Conservation (phyloP, 1,140 invertebrate genomes). For the Drosophila varians region DNA sequence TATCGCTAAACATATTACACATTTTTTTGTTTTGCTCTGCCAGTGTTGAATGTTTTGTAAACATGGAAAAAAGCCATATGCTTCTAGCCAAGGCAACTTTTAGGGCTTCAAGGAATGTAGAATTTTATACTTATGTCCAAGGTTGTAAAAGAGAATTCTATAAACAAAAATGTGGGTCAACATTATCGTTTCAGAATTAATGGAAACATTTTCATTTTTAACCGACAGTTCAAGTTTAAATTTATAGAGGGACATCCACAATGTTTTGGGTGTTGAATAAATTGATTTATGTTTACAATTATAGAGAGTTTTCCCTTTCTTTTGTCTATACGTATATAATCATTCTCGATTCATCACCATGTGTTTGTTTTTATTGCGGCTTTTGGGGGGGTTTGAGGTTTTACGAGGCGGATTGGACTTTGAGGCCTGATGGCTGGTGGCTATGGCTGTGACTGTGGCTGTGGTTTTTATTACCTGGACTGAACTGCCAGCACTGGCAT, state of each 20-base stretch:
- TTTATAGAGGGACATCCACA: too few relatives aligned
- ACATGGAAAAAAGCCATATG: background rate
- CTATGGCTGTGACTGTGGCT: too few relatives aligned
- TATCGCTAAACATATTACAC: constrained; percentile 14
- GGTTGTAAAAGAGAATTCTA: constrained; percentile 9
- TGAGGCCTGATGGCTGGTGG: constrained; percentile 2
- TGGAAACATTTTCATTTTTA: background rate
- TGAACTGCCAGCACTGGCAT: constrained; percentile 81
- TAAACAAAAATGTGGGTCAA: constrained; percentile 7
- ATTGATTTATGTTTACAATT: background rate
- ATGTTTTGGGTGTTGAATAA: too few relatives aligned
- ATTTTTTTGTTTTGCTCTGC: background rate
- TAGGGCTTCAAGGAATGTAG: background rate
- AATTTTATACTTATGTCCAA: constrained; percentile 5
- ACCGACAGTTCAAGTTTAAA: constrained; percentile 3
- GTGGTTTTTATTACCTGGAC: constrained; percentile 76
- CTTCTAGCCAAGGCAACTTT: background rate
- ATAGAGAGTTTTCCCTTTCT: background rate
- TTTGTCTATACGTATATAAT: too few relatives aligned
- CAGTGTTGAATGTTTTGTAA: constrained; percentile 8
- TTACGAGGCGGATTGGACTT: constrained; percentile 14
- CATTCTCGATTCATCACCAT: background rate
- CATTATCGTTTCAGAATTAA: background rate
- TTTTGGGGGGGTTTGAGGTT: background rate
- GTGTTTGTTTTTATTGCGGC: constrained; percentile 2